Conservation (phyloP, 2,888 invertebrate species). For the Hemicrepidius hirtus region DNA sequence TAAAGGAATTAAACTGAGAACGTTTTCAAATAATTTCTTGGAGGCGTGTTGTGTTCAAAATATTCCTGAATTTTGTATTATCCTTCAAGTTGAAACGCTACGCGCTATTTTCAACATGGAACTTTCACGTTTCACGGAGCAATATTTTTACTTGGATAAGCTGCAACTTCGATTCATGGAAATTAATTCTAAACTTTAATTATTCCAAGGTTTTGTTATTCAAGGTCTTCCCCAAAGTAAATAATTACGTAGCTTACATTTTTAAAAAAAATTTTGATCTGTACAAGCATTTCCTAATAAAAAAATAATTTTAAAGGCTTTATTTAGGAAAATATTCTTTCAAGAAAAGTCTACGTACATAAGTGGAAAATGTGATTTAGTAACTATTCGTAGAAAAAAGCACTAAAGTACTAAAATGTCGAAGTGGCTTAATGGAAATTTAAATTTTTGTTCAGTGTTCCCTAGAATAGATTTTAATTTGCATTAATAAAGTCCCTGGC, state of each 20-base stretch:
- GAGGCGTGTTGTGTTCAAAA: not conserved
- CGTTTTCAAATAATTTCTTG: slow-evolving; percentile 10
- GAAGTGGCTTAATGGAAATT: slow-evolving; percentile 14
- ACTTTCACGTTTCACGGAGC: slow-evolving; percentile 2
- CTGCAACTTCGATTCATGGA: not conserved
- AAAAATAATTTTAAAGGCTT: not conserved
- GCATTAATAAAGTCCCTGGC: slow-evolving; percentile 7
- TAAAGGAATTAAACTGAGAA: slow-evolving; percentile 8
- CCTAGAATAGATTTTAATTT: slow-evolving; percentile 25
- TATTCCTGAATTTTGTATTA: not conserved
- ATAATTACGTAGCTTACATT: no score
- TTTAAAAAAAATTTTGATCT: no score
- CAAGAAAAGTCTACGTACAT: not conserved
- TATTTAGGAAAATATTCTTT: not conserved
- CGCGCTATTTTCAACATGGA: not conserved
- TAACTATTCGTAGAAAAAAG: not conserved
- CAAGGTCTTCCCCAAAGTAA: no score
- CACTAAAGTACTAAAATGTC: not conserved
- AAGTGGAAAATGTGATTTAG: slow-evolving; percentile 2
- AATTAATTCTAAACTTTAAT: slow-evolving; percentile 1
- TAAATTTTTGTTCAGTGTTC: slow-evolving; percentile 9
- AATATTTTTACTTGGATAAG: slow-evolving; percentile 10
- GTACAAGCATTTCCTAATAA: no score
- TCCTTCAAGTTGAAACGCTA: not conserved
- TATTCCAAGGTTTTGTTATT: no score